phyloP scores from a whole-genome alignment of 1,140 invertebrate genomes.

The Samia ricini region DNA sequence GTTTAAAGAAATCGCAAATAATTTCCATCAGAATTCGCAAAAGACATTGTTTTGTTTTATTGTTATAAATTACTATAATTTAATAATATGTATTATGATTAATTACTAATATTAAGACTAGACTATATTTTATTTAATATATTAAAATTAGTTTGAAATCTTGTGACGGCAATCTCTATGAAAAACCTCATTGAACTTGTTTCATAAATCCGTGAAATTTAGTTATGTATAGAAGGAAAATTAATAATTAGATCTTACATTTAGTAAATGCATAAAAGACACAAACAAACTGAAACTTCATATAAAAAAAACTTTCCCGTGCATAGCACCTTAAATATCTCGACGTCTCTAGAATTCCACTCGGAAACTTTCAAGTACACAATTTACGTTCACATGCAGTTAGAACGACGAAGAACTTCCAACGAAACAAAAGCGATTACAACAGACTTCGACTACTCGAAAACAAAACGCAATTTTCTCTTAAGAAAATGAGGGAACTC shows the following conservation, averaged over 20 bases:
- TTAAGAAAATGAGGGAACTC: constrained; percentile 78
- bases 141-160: no score
- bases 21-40: no score
- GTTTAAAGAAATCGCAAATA: no score
- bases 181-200: no score
- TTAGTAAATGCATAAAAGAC: background rate
- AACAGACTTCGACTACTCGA: constrained; percentile 76
- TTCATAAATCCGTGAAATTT: background rate
- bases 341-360: constrained; percentile 46
- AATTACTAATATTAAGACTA: no score
- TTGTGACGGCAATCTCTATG: no score
- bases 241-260: no score
- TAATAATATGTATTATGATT: no score
- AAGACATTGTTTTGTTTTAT: no score
- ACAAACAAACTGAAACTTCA: background rate
- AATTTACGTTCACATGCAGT: constrained; percentile 66
- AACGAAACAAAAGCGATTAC: constrained; percentile 77
- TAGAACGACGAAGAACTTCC: constrained; percentile 54
- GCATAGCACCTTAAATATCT: constrained; percentile 45
- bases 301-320: constrained; percentile 34
- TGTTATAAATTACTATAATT: no score
- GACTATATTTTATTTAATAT: no score
- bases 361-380: constrained; percentile 64
- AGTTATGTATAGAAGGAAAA: no score
- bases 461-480: constrained; percentile 78